Base-by-base conservation (phyloP, 1,140 invertebrate genomes). In the Musca vetustissima region DNA sequence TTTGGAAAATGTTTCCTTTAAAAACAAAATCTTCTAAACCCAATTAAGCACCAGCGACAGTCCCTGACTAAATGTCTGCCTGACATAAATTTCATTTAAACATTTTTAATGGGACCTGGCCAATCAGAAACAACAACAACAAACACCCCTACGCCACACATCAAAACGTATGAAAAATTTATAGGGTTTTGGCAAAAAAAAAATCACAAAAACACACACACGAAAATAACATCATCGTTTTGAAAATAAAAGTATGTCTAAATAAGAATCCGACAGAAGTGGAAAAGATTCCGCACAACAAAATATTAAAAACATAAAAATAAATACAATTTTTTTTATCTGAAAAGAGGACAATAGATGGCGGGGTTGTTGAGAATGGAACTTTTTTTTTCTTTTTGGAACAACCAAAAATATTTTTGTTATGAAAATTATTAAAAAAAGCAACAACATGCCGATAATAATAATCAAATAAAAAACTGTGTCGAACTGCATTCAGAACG, bases 61-160 rank as follows among this genome's bases (percentile, higher is more conserved):
- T n/a, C n/a, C 28, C 55, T 59, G 55, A 59, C 55, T 28, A 32
- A 59, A 28, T 59, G 55, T 59, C 55, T 59, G 55, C 28, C 25
- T n/a, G 22, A 59, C 25, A 59, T 59, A 28, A 59, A 59, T 59
- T 59, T 59, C 28, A 32, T 59, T 59, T 32, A 28, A 59, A 28
- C 24, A 28, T 59, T 28, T n/a, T 59, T 28, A 32, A 59, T 59
- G 22, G 24, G 53, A 24, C 21, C 53, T 55, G 53, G 24, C 53
- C 22, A 55, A 49, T 21, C 19, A 52, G 21, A 21, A 52, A 52
- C 7, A 21, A 21, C 17, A 52, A 57, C 14, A 57, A 59, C n/a
- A 59, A 25, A 59, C 8, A 59, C 28, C 8, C 3, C 28, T 8
- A 8, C 28, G 3, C 28, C 3, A 3, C 4, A 24, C 17, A n/a